These are phyloP conservation scores for Peromyscus aztecus DNA, from an alignment of 2,797 vertebrate species.

Conservation along the genomic window DNA sequence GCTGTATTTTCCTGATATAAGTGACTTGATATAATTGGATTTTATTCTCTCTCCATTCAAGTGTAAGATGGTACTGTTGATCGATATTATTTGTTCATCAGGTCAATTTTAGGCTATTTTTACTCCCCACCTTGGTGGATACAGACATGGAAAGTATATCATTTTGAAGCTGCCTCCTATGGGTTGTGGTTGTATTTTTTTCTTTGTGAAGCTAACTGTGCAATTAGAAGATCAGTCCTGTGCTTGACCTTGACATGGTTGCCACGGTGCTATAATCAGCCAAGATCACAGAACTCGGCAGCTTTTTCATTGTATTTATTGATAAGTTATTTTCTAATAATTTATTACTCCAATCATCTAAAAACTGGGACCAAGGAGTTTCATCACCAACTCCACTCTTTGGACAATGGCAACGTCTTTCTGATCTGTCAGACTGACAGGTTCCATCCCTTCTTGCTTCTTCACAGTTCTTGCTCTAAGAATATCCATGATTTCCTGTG, in stretches of 20 bases:
- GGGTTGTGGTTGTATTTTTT: not conserved
- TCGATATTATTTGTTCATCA: not conserved
- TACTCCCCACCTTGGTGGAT: not conserved
- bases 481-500: not conserved
- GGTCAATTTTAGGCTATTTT: not conserved
- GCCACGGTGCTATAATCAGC: not conserved
- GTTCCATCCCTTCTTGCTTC: not conserved
- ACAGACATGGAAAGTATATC: not conserved
- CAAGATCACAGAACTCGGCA: not conserved
- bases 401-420: not conserved
- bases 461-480: not conserved
- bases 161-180: constrained; percentile 33
- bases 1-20: not conserved
- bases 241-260: constrained; percentile 25
- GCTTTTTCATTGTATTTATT: not conserved
- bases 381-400: not conserved
- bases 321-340: not conserved
- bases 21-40: constrained; percentile 7
- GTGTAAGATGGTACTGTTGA: not conserved
- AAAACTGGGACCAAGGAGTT: not conserved
- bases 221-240: not conserved
- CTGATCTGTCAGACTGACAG: not conserved
- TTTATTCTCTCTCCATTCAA: constrained; percentile 28
- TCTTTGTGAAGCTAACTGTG: constrained; percentile 31
- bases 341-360: not conserved